Base-by-base conservation (phyloP, 2,113 vertebrate species). In the Enhydra lutris region DNA sequence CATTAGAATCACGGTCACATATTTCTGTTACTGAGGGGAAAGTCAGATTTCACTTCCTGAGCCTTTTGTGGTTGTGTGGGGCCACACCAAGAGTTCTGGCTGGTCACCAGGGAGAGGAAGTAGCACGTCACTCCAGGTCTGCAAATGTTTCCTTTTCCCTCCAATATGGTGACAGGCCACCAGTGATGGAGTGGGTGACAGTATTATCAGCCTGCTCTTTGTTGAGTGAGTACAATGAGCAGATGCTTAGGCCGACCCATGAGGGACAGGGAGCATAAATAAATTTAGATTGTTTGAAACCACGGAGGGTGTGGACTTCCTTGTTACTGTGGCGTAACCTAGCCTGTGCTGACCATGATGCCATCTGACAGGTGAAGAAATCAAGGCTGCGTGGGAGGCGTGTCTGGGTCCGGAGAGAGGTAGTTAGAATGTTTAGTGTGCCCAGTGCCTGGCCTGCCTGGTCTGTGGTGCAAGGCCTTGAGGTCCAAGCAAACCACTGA, bases 1-100 rank as follows among this genome's bases (percentile, higher is more conserved):
- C 93, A 12, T 26, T 13, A 55, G 69, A 5, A 7, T 39, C 34
- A 5, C 57, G 57, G 45, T 12, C 45, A 18, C 14, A 7, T 18
- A 42, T 23, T 83, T 67, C 39, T n/a, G 45, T 23, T 50, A 94
- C 87, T 12, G 71, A 47, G 73, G 29, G 50, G 34, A 74, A 45
- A 73, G 61, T 39, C 52, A 52, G 78, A 84, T 86, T 92, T 97
- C 10, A 63, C 69, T 80, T 95, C 86, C 94, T 61, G 57, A 87
- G 50, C 29, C 29, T 9, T 11, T 42, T 42, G 80, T 42, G 50
- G 34, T 59, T 29, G 76, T 26, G 9, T 2, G 47, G 65, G 31
- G 18, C 17, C 39, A 9, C 0, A 36, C 8, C 34, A 71, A 63
- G 50, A 13, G 20, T 50, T 69, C 24, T 63, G 88, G 39, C 29